Evolutionary conservation across 2,888 invertebrate genomes (phyloP).

Genomic region (Euspilapteryx auroguttella): DNA sequence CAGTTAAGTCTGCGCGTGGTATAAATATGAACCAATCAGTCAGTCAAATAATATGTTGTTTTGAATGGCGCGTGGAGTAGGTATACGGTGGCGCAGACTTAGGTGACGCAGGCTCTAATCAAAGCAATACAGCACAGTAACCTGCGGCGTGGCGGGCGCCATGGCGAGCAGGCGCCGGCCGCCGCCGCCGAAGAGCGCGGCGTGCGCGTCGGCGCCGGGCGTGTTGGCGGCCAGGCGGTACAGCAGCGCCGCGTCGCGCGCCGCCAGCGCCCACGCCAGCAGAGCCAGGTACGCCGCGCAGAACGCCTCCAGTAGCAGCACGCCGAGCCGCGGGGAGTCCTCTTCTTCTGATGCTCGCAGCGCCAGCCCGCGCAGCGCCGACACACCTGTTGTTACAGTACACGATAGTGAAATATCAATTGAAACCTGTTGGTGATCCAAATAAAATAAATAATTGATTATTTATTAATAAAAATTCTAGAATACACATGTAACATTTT

Average conservation of each 20-base stretch:
- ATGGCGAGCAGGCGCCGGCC: slow-evolving; percentile 83
- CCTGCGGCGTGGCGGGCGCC: slow-evolving; percentile 61
- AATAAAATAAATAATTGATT: too few relatives aligned
- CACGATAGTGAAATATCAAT: background rate
- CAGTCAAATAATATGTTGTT: too few relatives aligned
- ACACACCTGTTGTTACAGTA: slow-evolving; percentile 76
- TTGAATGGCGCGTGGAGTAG: too few relatives aligned
- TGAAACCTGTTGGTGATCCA: too few relatives aligned
- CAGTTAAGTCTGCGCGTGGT: too few relatives aligned
- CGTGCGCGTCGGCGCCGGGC: slow-evolving; percentile 79
- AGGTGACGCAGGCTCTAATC: background rate
- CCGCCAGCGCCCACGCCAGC: slow-evolving; percentile 88
- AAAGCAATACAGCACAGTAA: slow-evolving; percentile 8
- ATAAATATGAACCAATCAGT: too few relatives aligned
- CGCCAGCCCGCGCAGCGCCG: slow-evolving; percentile 86
- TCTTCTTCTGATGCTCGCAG: slow-evolving; percentile 93
- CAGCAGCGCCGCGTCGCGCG: slow-evolving; percentile 91
- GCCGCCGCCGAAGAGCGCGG: slow-evolving; percentile 86
- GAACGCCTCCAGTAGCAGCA: slow-evolving; percentile 91
- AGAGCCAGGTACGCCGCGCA: slow-evolving; percentile 91
- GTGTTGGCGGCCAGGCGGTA: slow-evolving; percentile 84
- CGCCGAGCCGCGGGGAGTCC: slow-evolving; percentile 87
- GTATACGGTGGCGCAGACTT: slow-evolving; percentile 13
- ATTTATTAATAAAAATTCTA: too few relatives aligned
- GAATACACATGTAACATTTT: too few relatives aligned